Percentiles rank a stretch among this genome's conserved stretches.
Evolutionary conservation across 2,113 vertebrate genomes (phyloP).

Genomic region (Syrmaticus mikado): DNA sequence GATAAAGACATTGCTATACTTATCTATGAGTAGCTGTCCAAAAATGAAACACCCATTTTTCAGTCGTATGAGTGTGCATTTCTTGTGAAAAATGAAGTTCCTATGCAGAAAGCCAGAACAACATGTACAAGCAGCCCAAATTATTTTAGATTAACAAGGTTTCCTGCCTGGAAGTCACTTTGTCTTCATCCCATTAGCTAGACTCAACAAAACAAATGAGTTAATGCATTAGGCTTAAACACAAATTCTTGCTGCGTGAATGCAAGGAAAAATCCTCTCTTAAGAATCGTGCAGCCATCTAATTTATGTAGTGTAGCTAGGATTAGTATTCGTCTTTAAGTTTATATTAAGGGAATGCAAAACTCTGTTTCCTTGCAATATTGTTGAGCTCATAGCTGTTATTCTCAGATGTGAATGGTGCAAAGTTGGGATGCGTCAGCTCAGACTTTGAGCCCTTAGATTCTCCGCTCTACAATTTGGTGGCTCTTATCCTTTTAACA

Average conservation of each 20-base stretch:
- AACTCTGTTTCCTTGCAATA: neutral
- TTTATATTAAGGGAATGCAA: neutral
- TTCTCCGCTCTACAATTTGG: neutral
- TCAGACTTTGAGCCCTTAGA: neutral
- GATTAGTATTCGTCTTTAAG: neutral
- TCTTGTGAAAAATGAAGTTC: slow-evolving; percentile 46
- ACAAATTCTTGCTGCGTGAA: neutral
- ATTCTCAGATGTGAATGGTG: rapidly evolving
- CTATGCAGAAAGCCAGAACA: slow-evolving; percentile 34
- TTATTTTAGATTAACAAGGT: slow-evolving; percentile 67
- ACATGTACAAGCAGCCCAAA: slow-evolving; percentile 25
- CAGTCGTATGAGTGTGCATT: neutral
- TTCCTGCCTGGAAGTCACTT: slow-evolving; percentile 63
- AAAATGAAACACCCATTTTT: neutral
- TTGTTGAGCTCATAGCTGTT: neutral
- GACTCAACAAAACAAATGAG: slow-evolving; percentile 54
- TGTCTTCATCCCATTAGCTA: slow-evolving; percentile 59
- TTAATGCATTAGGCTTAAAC: slow-evolving; percentile 30
- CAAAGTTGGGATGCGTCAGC: rapidly evolving
- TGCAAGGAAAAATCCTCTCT: neutral
- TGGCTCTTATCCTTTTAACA: neutral
- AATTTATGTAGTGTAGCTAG: neutral
- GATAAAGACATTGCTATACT: neutral
- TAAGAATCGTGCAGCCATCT: neutral
- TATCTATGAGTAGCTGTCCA: neutral